Conservation (phyloP, 2,888 invertebrate species). For the Drosophila stalkeri region DNA sequence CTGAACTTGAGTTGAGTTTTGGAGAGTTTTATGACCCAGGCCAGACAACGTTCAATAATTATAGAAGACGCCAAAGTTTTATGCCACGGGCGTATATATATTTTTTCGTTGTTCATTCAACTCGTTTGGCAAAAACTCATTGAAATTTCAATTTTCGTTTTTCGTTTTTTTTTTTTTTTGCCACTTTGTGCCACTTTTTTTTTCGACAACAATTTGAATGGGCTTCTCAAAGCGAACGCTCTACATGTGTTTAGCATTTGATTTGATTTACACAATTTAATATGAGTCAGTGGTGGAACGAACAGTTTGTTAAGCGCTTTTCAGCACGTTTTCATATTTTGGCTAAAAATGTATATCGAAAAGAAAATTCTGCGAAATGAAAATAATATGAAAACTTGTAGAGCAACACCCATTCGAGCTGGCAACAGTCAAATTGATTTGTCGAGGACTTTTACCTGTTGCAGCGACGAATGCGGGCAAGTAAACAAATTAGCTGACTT, state of each 20-base stretch:
- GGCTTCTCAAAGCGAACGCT: conserved; percentile 34
- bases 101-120: conserved; percentile 53
- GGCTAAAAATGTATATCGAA: conserved; percentile 4
- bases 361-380: conserved; percentile 38
- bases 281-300: conserved; percentile 57
- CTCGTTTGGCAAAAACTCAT: conserved; percentile 45
- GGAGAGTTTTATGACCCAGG: conserved; percentile 56
- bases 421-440: conserved; percentile 49
- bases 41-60: conserved; percentile 61
- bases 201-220: conserved; percentile 43
- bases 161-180: not conserved
- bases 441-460: conserved; percentile 50
- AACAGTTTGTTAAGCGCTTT: conserved; percentile 59
- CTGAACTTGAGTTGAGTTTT: conserved; percentile 56
- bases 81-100: conserved; percentile 30
- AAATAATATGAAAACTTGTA: conserved; percentile 27
- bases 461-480: conserved; percentile 33
- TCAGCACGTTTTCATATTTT: conserved; percentile 60
- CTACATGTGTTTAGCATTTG: conserved; percentile 79
- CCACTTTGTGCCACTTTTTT: conserved; percentile 66
- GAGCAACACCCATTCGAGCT: conserved; percentile 11
- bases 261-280: conserved; percentile 60
- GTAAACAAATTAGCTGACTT: conserved; percentile 67
- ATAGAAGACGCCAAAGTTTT: conserved; percentile 51
- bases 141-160: conserved; percentile 43